Percentiles rank a stretch among this genome's conserved stretches.
Conservation (phyloP, 2,113 vertebrate species). For the Anolis sagrei region DNA sequence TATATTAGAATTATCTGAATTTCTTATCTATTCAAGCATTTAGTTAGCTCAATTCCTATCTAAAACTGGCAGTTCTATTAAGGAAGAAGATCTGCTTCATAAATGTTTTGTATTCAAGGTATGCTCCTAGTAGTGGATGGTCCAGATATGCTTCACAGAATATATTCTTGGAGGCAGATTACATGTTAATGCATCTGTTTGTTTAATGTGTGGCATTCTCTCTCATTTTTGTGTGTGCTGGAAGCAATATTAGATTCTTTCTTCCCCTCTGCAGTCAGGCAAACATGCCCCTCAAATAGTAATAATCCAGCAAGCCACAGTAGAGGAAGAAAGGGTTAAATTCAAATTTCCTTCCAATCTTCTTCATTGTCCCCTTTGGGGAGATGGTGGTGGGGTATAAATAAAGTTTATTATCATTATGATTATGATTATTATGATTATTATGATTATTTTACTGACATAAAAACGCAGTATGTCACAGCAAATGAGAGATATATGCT, state of each 20-base stretch:
- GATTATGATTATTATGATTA: too few relatives aligned
- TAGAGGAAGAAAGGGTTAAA: neutral
- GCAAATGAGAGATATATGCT: too few relatives aligned
- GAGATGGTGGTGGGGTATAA: too few relatives aligned
- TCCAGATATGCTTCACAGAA: constrained; percentile 55
- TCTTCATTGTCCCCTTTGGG: too few relatives aligned
- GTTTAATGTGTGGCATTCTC: neutral
- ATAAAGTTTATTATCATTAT: too few relatives aligned
- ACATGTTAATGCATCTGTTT: neutral
- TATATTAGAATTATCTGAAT: constrained; percentile 53
- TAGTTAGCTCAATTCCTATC: constrained; percentile 32
- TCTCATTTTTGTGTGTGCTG: too few relatives aligned
- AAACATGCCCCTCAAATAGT: neutral
- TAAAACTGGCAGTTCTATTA: constrained; percentile 53
- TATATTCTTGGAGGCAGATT: constrained; percentile 35
- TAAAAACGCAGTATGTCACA: too few relatives aligned
- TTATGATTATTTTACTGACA: too few relatives aligned
- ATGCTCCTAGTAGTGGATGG: neutral
- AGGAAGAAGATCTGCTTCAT: constrained; percentile 39
- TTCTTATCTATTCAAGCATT: constrained; percentile 51
- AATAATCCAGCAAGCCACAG: too few relatives aligned
- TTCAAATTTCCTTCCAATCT: neutral
- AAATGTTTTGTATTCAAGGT: constrained; percentile 54
- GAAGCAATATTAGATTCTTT: too few relatives aligned
- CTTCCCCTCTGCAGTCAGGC: neutral